Percentiles rank a stretch among this genome's conserved stretches.
phyloP scores from a whole-genome alignment of 2,888 invertebrate genomes.

The Lasioglossum vierecki region DNA sequence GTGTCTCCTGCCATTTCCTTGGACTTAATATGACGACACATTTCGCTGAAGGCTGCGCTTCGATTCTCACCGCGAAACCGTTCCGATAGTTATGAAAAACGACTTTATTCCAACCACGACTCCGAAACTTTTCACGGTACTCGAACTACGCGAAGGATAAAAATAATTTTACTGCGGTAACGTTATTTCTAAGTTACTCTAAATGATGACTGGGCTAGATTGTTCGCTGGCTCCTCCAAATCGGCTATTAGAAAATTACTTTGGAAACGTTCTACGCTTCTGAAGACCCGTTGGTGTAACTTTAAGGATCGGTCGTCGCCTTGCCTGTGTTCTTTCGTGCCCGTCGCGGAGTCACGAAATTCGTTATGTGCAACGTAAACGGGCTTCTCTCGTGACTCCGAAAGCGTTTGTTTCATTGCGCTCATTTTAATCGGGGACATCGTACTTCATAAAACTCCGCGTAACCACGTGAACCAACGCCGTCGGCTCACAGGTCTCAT shows the following conservation, averaged over 20 bases:
- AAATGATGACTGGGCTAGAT: no score
- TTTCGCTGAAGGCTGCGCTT: slow-evolving; percentile 27
- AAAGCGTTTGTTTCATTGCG: slow-evolving; percentile 66
- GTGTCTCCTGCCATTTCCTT: slow-evolving; percentile 39
- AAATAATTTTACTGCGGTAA: background rate
- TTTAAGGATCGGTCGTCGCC: slow-evolving; percentile 53
- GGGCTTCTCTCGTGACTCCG: slow-evolving; percentile 60
- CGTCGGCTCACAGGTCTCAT: slow-evolving; percentile 42
- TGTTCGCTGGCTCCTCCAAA: no score
- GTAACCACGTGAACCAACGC: slow-evolving; percentile 34
- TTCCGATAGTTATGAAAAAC: slow-evolving; percentile 19
- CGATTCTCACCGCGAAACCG: background rate
- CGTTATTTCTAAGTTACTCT: background rate
- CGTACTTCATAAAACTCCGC: slow-evolving; percentile 61
- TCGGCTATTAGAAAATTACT: slow-evolving; percentile 29
- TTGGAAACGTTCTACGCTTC: slow-evolving; percentile 18
- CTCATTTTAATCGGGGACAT: slow-evolving; percentile 67
- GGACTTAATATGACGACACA: slow-evolving; percentile 27
- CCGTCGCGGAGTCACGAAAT: slow-evolving; percentile 67
- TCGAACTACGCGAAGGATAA: background rate
- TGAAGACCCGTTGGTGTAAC: slow-evolving; percentile 50
- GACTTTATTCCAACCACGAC: background rate
- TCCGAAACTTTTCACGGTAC: background rate
- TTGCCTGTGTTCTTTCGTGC: slow-evolving; percentile 55
- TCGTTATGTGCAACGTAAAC: slow-evolving; percentile 61